Conservation (phyloP, 1,140 invertebrate species). For the Dendrolimus kikuchii region DNA sequence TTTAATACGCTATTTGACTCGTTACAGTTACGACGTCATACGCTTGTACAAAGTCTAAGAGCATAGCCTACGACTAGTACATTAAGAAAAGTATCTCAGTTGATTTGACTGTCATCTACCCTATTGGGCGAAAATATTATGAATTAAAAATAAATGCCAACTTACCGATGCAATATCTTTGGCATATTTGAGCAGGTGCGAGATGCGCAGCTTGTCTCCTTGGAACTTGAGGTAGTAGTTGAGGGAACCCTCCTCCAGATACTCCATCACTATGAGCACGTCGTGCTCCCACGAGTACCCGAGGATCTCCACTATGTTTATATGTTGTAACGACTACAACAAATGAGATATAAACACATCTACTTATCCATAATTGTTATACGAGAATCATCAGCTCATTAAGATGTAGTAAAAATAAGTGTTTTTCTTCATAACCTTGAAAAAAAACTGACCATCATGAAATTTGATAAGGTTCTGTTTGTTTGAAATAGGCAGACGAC, state of each 20-base stretch:
- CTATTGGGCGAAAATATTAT: not conserved
- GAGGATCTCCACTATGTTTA: conserved; percentile 90
- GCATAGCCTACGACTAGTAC: too few species aligned
- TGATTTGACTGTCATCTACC: not conserved
- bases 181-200: conserved; percentile 82
- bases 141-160: conserved; percentile 5
- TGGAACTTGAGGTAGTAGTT: conserved; percentile 84
- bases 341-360: conserved; percentile 2
- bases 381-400: too few species aligned
- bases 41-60: too few species aligned
- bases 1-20: too few species aligned
- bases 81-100: not conserved
- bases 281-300: conserved; percentile 82
- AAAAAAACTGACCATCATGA: too few species aligned
- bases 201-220: conserved; percentile 75
- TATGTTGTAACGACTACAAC: conserved; percentile 81
- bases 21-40: too few species aligned
- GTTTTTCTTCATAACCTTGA: too few species aligned
- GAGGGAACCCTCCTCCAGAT: conserved; percentile 85
- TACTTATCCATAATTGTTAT: not conserved
- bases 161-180: conserved; percentile 83
- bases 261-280: conserved; percentile 91
- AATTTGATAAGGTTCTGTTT: too few species aligned
- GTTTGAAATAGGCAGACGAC: too few species aligned
- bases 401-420: too few species aligned